Base-by-base conservation (phyloP, 2,888 invertebrate genomes). In the Tetanocera ferruginea region DNA sequence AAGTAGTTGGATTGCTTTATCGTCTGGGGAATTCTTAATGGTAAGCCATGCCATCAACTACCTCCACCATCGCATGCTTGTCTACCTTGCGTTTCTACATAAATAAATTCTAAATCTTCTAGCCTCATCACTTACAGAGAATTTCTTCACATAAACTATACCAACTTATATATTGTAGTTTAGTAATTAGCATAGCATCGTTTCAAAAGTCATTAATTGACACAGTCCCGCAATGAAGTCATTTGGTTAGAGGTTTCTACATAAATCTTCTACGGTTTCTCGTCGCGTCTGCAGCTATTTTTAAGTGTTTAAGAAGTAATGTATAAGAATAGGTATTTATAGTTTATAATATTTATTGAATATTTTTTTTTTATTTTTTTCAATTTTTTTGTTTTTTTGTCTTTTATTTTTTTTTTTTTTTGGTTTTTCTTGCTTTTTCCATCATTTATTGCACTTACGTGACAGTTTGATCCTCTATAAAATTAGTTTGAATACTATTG, bases 1-100 rank as follows among this genome's bases (percentile, higher is more conserved):
- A 19, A 14, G 51, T 25, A 19, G 69, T 49, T 49, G 51, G 28
- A 31, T 19, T 60, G 37, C 25, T 25, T 43, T 43, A 70, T 28
- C 51, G 23, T 43, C 70, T n/a, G n/a, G 49, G 28, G 70, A 70
- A 70, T 70, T 70, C 51, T 52, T 70, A 70, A 70, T 70, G 71
- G 57, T 17, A 43, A 34, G 28, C 64, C 43, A 11, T 43, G 28
- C 17, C 25, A 60, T 25, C 57, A 60, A 57, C 37, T 19, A 72
- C 28, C 55, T 34, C n/a, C 34, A 67, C 23, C 52, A 52, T 51
- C n/a, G 11, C 23, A 11, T 31, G 28, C 19, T 31, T 19, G 19
- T 34, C 34, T 34, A n/a, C n/a, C n/a, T 34, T n/a, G 11, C 31
- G n/a, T 11, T 23, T 19, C 57, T 19, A 66, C 19, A n/a, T 66